Percentiles rank a stretch among this genome's conserved stretches.
Conservation (phyloP, 2,888 invertebrate genomes). For the Polymixis flavicincta region DNA sequence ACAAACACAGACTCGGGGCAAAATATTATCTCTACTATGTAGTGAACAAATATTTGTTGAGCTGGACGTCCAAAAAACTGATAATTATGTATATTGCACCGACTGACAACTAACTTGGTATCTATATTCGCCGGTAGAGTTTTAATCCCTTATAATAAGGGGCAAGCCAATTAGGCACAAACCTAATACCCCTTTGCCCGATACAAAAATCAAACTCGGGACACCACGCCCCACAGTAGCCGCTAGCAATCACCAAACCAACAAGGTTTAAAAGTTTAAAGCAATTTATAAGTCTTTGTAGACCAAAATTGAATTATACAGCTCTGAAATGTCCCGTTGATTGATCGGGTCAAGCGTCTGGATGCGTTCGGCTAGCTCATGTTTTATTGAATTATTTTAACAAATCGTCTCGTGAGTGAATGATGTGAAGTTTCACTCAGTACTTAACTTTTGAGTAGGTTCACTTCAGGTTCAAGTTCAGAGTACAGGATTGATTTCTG, state of each 20-base stretch:
- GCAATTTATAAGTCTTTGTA: slow-evolving; percentile 17
- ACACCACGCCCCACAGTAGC: background rate
- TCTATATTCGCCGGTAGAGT: background rate
- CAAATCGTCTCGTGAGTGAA: slow-evolving; percentile 12
- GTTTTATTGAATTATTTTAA: slow-evolving; percentile 42
- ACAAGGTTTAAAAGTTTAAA: background rate
- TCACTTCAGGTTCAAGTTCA: background rate
- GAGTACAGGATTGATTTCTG: background rate
- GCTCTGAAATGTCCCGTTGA: slow-evolving; percentile 46
- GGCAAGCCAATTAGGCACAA: background rate
- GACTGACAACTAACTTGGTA: background rate
- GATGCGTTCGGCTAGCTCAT: slow-evolving; percentile 30
- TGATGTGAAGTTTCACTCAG: background rate
- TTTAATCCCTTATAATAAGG: background rate
- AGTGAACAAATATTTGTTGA: slow-evolving; percentile 14
- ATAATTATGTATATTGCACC: background rate
- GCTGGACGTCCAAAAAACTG: background rate
- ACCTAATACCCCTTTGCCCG: background rate
- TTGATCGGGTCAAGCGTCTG: slow-evolving; percentile 58
- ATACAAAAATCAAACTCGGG: background rate
- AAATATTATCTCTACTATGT: slow-evolving; percentile 19
- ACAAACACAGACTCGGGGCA: slow-evolving; percentile 1
- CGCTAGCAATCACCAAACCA: background rate
- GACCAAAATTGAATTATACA: slow-evolving; percentile 49
- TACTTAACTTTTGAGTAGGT: background rate